Percentiles rank a stretch among this genome's conserved stretches.
Conservation (phyloP, 2,888 invertebrate species). For the Amblyjoppa fuscipennis region DNA sequence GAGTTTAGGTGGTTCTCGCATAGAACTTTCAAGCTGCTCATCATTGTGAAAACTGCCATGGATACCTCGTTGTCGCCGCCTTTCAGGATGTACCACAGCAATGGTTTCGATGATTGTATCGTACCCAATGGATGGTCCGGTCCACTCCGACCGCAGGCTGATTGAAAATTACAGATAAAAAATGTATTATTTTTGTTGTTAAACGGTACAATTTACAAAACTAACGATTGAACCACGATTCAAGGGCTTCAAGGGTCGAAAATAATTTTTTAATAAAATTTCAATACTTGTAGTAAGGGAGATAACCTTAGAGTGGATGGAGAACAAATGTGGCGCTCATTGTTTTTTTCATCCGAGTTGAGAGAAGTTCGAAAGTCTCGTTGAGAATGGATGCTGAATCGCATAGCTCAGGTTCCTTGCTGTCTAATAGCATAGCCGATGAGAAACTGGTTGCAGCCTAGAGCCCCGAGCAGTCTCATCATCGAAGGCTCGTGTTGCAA, state of each 20-base stretch:
- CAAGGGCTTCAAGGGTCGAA: background rate
- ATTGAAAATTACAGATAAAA: conserved; percentile 10
- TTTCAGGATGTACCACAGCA: conserved; percentile 93
- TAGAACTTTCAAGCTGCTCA: conserved; percentile 91
- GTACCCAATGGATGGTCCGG: conserved; percentile 80
- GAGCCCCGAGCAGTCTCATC: conserved; percentile 92
- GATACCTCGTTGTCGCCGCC: conserved; percentile 92
- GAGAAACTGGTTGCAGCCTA: conserved; percentile 92
- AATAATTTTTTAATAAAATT: background rate
- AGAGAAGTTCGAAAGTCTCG: conserved; percentile 90
- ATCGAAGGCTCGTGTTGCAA: conserved; percentile 92
- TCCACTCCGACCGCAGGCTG: conserved; percentile 80
- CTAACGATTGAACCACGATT: background rate
- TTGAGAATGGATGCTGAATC: conserved; percentile 93
- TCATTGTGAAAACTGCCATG: conserved; percentile 90
- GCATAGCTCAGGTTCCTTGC: conserved; percentile 86
- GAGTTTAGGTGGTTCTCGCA: conserved; percentile 91
- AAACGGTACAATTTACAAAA: no score
- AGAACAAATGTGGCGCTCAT: conserved; percentile 92
- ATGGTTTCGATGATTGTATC: conserved; percentile 92
- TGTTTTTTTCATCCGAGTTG: conserved; percentile 91
- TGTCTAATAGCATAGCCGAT: conserved; percentile 89
- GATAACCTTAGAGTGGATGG: conserved; percentile 88
- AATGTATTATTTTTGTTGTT: no score
- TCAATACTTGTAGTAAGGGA: conserved; percentile 84